Conservation (phyloP, 1,140 invertebrate species). For the Drosophila parvula region DNA sequence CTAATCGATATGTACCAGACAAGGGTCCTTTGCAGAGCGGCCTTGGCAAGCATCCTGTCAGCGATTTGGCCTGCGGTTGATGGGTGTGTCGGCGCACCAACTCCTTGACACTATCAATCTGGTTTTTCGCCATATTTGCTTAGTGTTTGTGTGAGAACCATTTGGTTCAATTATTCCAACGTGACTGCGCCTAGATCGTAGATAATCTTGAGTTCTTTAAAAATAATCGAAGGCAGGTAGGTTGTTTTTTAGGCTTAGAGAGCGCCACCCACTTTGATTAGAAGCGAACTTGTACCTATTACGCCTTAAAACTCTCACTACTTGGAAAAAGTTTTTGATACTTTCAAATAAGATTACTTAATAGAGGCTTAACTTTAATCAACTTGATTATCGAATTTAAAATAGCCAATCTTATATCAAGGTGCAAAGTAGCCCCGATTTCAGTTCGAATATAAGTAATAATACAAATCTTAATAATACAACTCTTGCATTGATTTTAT, state of each 20-base stretch:
- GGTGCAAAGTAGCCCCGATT: not conserved
- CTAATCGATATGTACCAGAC: conserved; percentile 81
- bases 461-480: not conserved
- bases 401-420: not conserved
- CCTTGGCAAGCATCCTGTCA: conserved; percentile 25
- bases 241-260: not conserved
- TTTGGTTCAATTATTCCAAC: conserved; percentile 50
- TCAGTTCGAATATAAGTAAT: not conserved
- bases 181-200: conserved; percentile 35
- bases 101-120: conserved; percentile 75
- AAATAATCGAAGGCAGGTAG: not conserved
- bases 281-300: not conserved
- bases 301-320: not conserved
- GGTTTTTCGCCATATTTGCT: conserved; percentile 46
- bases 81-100: conserved; percentile 39
- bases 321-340: not conserved
- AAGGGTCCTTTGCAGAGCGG: conserved; percentile 20
- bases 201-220: conserved; percentile 36
- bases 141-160: conserved; percentile 53
- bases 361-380: conserved; percentile 9
- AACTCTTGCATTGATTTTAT: not conserved
- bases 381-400: conserved; percentile 4
- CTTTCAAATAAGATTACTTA: not conserved
- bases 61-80: conserved; percentile 32
- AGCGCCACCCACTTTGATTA: conserved; percentile 11